phyloP scores from a whole-genome alignment of 2,888 invertebrate species.

The Colletes collaris region DNA sequence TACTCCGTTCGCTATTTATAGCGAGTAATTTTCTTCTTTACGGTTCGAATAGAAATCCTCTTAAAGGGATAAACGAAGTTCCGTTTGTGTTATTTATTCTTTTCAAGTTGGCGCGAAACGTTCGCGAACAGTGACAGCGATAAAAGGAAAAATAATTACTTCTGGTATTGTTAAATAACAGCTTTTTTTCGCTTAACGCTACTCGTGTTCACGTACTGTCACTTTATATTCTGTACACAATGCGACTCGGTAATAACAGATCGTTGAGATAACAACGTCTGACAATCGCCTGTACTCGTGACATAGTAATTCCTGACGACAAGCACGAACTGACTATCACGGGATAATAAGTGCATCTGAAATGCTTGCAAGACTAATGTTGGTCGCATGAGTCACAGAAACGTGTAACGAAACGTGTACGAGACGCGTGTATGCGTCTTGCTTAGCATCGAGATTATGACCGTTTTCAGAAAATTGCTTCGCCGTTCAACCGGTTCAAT shows the following conservation, averaged over 20 bases:
- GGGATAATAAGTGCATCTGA: constrained; percentile 54
- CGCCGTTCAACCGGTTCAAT: not conserved
- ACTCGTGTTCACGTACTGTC: constrained; percentile 13
- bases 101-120: not conserved
- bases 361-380: constrained; percentile 41
- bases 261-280: constrained; percentile 51
- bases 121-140: not conserved
- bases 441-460: not conserved
- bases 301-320: constrained; percentile 61
- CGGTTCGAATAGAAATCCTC: not conserved
- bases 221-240: constrained; percentile 41
- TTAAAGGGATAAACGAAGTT: not conserved
- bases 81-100: not conserved
- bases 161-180: constrained; percentile 18
- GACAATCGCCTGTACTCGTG: constrained; percentile 57
- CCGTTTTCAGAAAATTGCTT: not conserved
- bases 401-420: not conserved
- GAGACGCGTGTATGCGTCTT: not conserved
- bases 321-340: constrained; percentile 42
- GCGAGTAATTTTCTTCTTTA: not conserved
- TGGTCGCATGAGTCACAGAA: constrained; percentile 39
- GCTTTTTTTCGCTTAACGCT: constrained; percentile 4
- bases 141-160: constrained; percentile 27
- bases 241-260: constrained; percentile 53
- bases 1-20: not conserved